phyloP scores from a whole-genome alignment of 2,888 invertebrate species.

The Lissonota sp. region DNA sequence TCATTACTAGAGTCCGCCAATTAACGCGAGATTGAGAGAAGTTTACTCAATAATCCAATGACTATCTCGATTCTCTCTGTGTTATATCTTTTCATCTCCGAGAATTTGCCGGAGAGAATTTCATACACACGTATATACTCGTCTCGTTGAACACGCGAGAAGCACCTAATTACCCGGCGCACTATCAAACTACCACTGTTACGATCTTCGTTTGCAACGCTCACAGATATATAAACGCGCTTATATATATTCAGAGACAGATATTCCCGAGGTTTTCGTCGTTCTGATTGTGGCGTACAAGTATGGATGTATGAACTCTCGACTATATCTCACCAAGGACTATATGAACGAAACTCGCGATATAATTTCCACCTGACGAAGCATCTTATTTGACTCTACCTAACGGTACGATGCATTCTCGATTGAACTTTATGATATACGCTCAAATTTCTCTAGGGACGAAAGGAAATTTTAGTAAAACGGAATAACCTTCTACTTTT shows the following conservation, averaged over 20 bases:
- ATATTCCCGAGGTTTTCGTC: constrained; percentile 30
- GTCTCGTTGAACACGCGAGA: constrained; percentile 1
- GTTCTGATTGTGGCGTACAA: neutral
- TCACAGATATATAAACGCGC: neutral
- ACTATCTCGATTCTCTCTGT: constrained; percentile 3
- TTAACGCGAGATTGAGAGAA: constrained; percentile 9
- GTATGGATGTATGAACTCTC: neutral
- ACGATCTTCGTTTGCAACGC: neutral
- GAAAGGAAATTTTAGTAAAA: neutral
- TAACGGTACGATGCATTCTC: constrained; percentile 27
- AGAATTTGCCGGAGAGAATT: constrained; percentile 33
- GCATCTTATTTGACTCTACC: constrained; percentile 34
- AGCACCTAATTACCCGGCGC: constrained; percentile 47
- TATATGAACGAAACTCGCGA: constrained; percentile 19
- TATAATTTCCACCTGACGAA: constrained; percentile 52
- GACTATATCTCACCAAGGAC: constrained; percentile 17
- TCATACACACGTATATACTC: no score
- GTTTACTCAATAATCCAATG: constrained; percentile 20
- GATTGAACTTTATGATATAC: constrained; percentile 36
- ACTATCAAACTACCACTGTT: constrained; percentile 1
- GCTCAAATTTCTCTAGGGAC: neutral
- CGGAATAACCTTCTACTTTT: no score
- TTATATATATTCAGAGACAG: neutral
- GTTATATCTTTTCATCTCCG: constrained; percentile 31
- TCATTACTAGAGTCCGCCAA: neutral